Evolutionary conservation across 2,113 vertebrate genomes (phyloP).

Genomic region (Neogale vison): DNA sequence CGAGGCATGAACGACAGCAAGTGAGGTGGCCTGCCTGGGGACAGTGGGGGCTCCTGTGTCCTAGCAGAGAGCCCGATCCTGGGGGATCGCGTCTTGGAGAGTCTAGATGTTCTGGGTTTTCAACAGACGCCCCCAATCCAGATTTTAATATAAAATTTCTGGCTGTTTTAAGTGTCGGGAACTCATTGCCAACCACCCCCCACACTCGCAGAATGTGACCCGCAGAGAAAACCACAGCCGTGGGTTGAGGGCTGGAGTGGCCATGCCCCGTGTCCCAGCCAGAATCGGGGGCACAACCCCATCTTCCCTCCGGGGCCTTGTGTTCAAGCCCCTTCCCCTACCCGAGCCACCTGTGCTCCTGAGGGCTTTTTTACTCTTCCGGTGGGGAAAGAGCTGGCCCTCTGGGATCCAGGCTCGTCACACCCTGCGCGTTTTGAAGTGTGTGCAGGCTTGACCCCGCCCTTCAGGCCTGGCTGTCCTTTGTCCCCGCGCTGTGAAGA

Average conservation of each 20-base stretch:
- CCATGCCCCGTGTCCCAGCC: accelerated
- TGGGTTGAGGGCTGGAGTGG: not conserved
- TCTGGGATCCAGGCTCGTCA: not conserved
- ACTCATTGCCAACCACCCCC: not conserved
- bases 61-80: not conserved
- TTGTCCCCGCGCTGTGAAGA: not conserved
- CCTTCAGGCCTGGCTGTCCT: not conserved
- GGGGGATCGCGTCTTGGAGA: not conserved
- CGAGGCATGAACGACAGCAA: not conserved
- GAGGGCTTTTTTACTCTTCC: not conserved
- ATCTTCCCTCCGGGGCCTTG: not conserved
- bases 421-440: not conserved
- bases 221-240: not conserved
- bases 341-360: accelerated
- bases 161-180: not conserved
- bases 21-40: not conserved
- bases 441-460: not conserved
- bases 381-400: not conserved
- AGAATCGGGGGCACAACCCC: accelerated
- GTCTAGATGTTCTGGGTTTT: not conserved
- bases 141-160: not conserved
- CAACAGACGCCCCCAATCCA: not conserved
- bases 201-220: not conserved
- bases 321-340: too few relatives aligned
- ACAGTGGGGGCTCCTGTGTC: accelerated